Conservation (phyloP, 92 coral and sea anemone genomes). For the Epizoanthus scotinus region DNA sequence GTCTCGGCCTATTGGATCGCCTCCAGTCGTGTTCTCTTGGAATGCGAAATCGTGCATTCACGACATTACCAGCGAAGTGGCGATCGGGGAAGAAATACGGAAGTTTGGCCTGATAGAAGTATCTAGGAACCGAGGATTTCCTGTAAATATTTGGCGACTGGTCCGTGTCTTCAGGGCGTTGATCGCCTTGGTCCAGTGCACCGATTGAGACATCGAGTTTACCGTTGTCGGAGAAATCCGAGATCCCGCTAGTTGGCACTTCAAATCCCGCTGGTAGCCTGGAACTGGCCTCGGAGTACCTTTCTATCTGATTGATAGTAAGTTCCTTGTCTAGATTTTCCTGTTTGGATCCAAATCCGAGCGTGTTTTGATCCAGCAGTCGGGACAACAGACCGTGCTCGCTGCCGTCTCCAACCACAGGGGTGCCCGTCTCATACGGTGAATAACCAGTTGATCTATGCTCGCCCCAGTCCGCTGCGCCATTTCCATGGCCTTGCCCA, state of each 20-base stretch:
- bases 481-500: neutral
- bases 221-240: slow-evolving; percentile 4
- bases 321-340: slow-evolving; percentile 32
- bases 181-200: neutral
- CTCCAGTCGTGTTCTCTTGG: neutral
- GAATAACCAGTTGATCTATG: neutral
- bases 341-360: slow-evolving; percentile 28
- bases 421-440: neutral
- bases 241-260: slow-evolving; percentile 2
- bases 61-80: neutral
- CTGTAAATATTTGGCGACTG: neutral
- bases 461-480: neutral
- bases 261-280: slow-evolving; percentile 21
- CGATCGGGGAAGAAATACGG: neutral
- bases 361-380: slow-evolving; percentile 14
- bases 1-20: too few relatives aligned
- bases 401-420: slow-evolving; percentile 1
- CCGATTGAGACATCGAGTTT: slow-evolving; percentile 31
- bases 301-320: slow-evolving; percentile 16
- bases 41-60: neutral
- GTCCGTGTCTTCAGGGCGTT: neutral
- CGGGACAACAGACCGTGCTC: slow-evolving; percentile 30
- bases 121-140: slow-evolving; percentile 23
- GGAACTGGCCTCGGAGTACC: slow-evolving; percentile 26
- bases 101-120: neutral